Percentiles rank a stretch among this genome's conserved stretches.
These are phyloP conservation scores for Pachyramphus minor DNA, from an alignment of 2,113 vertebrate species.

Conservation along the genomic window DNA sequence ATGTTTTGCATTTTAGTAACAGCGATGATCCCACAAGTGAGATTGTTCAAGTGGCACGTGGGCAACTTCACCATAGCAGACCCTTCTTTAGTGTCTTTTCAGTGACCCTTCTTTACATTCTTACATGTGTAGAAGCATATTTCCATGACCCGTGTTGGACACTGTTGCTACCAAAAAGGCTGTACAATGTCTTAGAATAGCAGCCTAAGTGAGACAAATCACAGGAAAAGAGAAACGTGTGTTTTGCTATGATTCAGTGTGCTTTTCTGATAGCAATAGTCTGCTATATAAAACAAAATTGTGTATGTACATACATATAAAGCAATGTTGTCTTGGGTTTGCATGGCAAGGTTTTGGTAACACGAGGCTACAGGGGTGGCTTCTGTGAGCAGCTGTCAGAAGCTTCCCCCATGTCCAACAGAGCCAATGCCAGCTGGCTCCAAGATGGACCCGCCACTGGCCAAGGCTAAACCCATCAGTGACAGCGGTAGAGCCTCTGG, in stretches of 20 bases:
- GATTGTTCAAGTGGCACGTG: not conserved
- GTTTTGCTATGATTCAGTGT: not conserved
- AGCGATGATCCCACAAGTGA: not conserved
- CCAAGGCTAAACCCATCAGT: not conserved
- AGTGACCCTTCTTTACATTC: too few relatives aligned
- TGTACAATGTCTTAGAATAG: not conserved
- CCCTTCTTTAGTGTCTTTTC: too few relatives aligned
- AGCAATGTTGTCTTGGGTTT: not conserved
- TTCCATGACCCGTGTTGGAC: not conserved
- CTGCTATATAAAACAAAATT: not conserved
- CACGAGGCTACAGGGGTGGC: not conserved
- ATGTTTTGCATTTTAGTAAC: not conserved
- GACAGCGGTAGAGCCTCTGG: fast-evolving
- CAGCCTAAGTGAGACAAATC: not conserved
- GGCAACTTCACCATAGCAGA: not conserved
- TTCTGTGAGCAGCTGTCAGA: not conserved
- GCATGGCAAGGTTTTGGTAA: not conserved
- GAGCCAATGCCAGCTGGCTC: not conserved
- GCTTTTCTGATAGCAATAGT: not conserved
- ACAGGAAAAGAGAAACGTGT: not conserved
- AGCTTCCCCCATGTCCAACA: fast-evolving
- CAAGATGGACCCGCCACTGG: fast-evolving
- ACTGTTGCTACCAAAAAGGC: not conserved
- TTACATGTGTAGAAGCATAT: not conserved
- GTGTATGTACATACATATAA: not conserved